Conservation (phyloP, 2,797 vertebrate genomes). For the Megaceryle alcyon region DNA sequence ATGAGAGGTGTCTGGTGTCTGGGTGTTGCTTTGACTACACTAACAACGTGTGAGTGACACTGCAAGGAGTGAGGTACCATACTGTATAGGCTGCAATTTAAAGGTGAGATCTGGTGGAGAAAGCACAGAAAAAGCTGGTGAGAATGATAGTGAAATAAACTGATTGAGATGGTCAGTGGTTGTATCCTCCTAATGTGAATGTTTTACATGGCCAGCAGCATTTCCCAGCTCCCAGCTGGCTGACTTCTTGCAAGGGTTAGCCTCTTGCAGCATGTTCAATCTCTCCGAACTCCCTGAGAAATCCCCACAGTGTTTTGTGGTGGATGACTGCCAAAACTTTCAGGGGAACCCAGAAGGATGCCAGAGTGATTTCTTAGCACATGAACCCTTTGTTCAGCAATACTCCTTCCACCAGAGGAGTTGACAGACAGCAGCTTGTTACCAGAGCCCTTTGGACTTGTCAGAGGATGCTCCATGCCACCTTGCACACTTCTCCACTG, state of each 20-base stretch:
- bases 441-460: not conserved
- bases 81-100: not conserved
- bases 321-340: not conserved
- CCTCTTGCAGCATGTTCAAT: not conserved
- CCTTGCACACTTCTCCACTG: rapidly evolving
- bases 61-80: not conserved
- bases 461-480: not conserved
- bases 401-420: rapidly evolving
- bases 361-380: not conserved
- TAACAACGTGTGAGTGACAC: too few relatives aligned
- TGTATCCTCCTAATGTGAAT: not conserved
- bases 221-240: not conserved
- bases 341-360: not conserved
- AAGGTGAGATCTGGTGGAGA: rapidly evolving
- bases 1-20: not conserved
- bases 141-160: not conserved
- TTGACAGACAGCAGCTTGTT: not conserved
- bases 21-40: not conserved
- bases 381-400: rapidly evolving
- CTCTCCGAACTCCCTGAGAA: not conserved
- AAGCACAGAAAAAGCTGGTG: not conserved
- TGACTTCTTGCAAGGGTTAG: not conserved
- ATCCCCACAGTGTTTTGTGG: not conserved
- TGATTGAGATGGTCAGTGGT: not conserved
- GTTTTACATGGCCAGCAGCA: not conserved